Percentiles rank a stretch among this genome's conserved stretches.
phyloP scores from a whole-genome alignment of 2,113 vertebrate species.

The Bolborhynchus lineola region DNA sequence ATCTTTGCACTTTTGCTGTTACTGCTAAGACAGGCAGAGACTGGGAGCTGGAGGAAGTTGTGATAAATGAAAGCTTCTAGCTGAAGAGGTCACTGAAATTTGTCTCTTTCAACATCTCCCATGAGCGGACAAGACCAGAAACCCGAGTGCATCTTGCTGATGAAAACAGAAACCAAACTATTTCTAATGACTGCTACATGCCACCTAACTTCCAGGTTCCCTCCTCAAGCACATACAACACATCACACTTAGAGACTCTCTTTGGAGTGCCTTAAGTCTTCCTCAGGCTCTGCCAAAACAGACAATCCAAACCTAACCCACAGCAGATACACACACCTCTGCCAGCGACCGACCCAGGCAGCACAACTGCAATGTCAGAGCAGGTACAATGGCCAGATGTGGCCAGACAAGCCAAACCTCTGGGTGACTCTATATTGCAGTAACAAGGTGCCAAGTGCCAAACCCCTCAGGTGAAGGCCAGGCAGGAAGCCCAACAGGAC shows the following conservation, averaged over 20 bases:
- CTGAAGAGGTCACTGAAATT: background rate
- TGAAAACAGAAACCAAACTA: background rate
- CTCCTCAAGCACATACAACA: accelerated
- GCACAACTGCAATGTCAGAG: accelerated
- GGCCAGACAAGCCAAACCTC: background rate
- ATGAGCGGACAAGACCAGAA: background rate
- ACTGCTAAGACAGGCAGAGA: background rate
- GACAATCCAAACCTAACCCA: background rate
- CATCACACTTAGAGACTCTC: accelerated
- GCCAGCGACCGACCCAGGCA: accelerated
- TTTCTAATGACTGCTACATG: background rate
- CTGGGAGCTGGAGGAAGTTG: background rate
- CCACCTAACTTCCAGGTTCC: background rate
- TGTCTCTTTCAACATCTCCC: background rate
- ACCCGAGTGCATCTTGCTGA: background rate
- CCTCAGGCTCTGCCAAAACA: background rate
- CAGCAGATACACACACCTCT: background rate
- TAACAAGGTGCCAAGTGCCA: accelerated
- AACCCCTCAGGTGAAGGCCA: background rate
- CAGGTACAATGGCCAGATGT: accelerated
- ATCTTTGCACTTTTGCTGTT: background rate
- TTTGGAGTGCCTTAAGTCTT: background rate
- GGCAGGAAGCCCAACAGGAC: background rate
- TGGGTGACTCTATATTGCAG: accelerated
- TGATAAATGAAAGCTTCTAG: background rate